phyloP scores from a whole-genome alignment of 1,140 invertebrate genomes.

The Mylabris phalerata region DNA sequence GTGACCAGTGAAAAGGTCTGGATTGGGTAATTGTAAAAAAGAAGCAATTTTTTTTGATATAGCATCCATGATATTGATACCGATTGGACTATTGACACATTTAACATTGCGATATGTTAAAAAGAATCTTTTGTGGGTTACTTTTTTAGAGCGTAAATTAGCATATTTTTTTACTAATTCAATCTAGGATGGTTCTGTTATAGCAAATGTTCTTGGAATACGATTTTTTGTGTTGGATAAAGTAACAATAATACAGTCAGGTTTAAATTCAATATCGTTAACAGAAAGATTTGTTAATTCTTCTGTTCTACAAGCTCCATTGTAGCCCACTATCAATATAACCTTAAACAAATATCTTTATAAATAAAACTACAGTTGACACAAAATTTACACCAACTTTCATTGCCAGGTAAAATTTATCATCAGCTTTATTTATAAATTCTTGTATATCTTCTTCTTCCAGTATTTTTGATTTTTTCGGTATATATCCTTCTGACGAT shows the following conservation, averaged over 20 bases:
- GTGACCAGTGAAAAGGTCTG: too few species aligned
- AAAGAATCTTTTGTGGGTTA: slow-evolving; percentile 1
- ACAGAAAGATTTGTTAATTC: slow-evolving; percentile 23
- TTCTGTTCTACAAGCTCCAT: slow-evolving; percentile 24
- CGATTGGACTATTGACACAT: neutral
- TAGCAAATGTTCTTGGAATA: neutral
- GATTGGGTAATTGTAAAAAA: too few species aligned
- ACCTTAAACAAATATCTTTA: slow-evolving; percentile 1
- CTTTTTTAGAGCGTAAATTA: neutral
- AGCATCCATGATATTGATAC: neutral
- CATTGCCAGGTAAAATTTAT: too few species aligned
- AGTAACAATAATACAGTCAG: neutral
- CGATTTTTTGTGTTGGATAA: slow-evolving; percentile 1
- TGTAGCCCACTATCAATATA: slow-evolving; percentile 6
- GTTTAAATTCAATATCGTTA: slow-evolving; percentile 6
- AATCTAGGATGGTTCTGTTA: neutral
- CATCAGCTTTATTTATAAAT: too few species aligned
- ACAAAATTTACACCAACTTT: too few species aligned
- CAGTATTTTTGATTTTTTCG: too few species aligned
- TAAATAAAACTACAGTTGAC: neutral
- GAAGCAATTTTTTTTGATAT: too few species aligned
- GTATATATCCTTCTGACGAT: too few species aligned
- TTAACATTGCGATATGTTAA: neutral
- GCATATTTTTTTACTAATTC: slow-evolving; percentile 4
- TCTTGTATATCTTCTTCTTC: too few species aligned